Evolutionary conservation across 2,888 invertebrate genomes (phyloP).

Genomic region (Sinelater perroti): DNA sequence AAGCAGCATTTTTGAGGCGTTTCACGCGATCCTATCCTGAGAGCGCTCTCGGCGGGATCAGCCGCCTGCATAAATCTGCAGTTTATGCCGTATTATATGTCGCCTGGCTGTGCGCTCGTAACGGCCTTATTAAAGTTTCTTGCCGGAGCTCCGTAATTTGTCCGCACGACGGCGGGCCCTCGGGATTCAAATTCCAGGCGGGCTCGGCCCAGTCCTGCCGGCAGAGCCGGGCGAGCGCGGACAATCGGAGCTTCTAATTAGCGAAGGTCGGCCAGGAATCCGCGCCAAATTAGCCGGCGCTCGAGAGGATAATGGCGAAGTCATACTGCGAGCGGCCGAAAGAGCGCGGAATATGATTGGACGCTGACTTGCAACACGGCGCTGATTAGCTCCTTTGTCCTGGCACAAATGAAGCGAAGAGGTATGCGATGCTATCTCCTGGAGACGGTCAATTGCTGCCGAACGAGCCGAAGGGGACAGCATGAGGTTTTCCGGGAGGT

Average conservation of each 20-base stretch:
- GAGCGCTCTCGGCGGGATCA: constrained; percentile 5
- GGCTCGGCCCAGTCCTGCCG: not conserved
- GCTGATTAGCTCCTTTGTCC: constrained; percentile 51
- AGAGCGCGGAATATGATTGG: constrained; percentile 43
- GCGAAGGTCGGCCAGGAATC: too few relatives aligned
- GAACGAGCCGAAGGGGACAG: constrained; percentile 12
- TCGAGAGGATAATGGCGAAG: constrained; percentile 3
- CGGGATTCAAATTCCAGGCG: too few relatives aligned
- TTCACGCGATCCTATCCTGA: constrained; percentile 12
- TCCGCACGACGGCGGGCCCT: not conserved
- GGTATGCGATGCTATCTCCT: constrained; percentile 33
- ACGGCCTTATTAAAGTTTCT: constrained; percentile 11
- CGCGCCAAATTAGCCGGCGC: not conserved
- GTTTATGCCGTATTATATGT: constrained; percentile 11
- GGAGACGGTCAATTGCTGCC: constrained; percentile 9
- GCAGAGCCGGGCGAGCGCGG: not conserved
- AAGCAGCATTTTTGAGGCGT: constrained; percentile 19
- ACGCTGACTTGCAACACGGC: constrained; percentile 49
- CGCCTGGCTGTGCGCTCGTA: constrained; percentile 4
- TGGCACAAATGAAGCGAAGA: constrained; percentile 40
- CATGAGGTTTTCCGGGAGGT: too few relatives aligned
- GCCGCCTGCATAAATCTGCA: not conserved
- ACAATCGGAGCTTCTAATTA: not conserved
- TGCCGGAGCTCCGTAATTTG: not conserved
- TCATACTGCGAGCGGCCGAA: constrained; percentile 15